Evolutionary conservation across 2,113 vertebrate genomes (phyloP).

Genomic region (Pogona vitticeps): DNA sequence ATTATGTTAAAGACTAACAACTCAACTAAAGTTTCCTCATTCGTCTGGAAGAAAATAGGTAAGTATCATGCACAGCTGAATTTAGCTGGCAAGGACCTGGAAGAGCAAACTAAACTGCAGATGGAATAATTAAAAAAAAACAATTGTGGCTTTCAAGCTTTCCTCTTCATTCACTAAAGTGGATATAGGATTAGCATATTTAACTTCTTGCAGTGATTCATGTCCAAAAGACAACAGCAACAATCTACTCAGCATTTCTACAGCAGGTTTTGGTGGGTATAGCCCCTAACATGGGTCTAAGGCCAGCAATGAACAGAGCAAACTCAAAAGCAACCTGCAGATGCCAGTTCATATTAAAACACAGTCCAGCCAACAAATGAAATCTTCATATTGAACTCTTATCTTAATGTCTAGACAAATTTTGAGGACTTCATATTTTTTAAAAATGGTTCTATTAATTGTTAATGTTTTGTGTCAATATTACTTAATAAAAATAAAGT

Average conservation of each 20-base stretch:
- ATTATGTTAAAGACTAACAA: slow-evolving; percentile 42
- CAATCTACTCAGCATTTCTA: background rate
- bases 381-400: background rate
- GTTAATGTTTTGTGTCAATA: background rate
- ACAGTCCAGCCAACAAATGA: background rate
- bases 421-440: background rate
- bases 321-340: background rate
- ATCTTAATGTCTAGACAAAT: background rate
- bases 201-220: background rate
- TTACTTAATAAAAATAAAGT: background rate
- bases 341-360: background rate
- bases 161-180: slow-evolving; percentile 6
- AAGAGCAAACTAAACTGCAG: slow-evolving; percentile 20
- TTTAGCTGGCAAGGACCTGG: slow-evolving; percentile 1
- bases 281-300: background rate
- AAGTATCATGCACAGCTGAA: slow-evolving; percentile 5
- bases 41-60: background rate
- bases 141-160: slow-evolving; percentile 20
- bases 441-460: background rate
- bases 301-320: background rate
- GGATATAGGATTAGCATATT: background rate
- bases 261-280: background rate
- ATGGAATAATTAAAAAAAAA: slow-evolving; percentile 39
- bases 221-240: background rate
- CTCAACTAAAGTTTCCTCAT: slow-evolving; percentile 27